Evolutionary conservation across 2,113 vertebrate genomes (phyloP).

Genomic region (Planiliza haematocheilus): DNA sequence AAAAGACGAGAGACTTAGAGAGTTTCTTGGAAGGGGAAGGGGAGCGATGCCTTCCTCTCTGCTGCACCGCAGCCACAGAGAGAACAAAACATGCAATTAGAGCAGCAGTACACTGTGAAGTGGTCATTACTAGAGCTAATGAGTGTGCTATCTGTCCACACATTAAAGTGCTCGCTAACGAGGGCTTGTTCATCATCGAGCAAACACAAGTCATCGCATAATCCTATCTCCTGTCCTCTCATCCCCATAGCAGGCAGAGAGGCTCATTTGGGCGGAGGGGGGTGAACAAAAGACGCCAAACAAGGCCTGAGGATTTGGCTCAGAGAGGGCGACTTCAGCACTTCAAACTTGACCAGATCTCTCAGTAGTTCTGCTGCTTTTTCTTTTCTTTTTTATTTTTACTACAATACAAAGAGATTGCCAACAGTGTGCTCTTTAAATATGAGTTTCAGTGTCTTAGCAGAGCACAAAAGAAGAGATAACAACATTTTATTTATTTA

Average conservation of each 20-base stretch:
- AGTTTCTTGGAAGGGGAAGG: constrained; percentile 60
- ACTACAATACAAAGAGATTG: background rate
- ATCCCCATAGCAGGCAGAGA: constrained; percentile 54
- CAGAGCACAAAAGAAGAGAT: background rate
- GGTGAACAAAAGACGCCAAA: constrained; percentile 63
- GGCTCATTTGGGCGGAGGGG: constrained; percentile 54
- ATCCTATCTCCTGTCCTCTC: constrained; percentile 79
- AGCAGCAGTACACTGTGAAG: constrained; percentile 75
- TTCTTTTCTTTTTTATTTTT: background rate
- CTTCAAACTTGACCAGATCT: constrained; percentile 46
- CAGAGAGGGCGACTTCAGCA: background rate
- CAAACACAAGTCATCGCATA: constrained; percentile 79
- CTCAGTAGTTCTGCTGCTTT: background rate
- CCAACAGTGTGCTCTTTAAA: background rate
- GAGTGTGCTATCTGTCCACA: constrained; percentile 80
- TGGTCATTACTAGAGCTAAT: constrained; percentile 85
- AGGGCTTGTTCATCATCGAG: constrained; percentile 85
- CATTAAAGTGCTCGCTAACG: constrained; percentile 83
- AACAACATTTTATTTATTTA: background rate
- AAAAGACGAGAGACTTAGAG: constrained; percentile 38
- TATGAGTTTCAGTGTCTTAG: background rate
- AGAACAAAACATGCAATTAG: constrained; percentile 83
- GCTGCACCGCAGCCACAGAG: constrained; percentile 42
- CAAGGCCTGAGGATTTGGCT: constrained; percentile 43
- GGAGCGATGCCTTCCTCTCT: constrained; percentile 53